Percentiles rank a stretch among this genome's conserved stretches.
These are phyloP conservation scores for Maccullochella peelii DNA, from an alignment of 2,113 vertebrate genomes.

Conservation along the genomic window DNA sequence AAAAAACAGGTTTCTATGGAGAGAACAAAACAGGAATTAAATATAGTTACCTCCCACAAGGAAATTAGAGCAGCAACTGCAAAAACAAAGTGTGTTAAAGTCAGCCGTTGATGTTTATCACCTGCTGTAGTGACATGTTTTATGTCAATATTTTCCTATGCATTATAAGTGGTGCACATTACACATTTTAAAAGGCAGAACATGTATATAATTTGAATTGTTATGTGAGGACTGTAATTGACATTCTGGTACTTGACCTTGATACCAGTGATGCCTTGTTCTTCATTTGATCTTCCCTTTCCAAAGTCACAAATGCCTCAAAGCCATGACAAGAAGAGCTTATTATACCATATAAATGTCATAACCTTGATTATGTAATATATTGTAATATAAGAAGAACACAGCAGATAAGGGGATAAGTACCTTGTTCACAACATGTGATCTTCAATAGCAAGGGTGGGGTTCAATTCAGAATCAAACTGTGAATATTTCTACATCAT, in stretches of 20 bases:
- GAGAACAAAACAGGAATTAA: conserved; percentile 68
- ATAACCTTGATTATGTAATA: conserved; percentile 74
- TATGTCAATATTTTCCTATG: conserved; percentile 9
- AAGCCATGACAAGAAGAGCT: conserved; percentile 52
- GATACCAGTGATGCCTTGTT: conserved; percentile 40
- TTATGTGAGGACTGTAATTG: conserved; percentile 27
- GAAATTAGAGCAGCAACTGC: conserved; percentile 71
- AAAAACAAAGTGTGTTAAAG: conserved; percentile 67
- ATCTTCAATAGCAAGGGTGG: conserved; percentile 17
- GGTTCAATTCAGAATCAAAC: conserved; percentile 32
- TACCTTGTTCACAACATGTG: conserved; percentile 56
- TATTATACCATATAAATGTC: conserved; percentile 62
- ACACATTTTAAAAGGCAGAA: conserved; percentile 33
- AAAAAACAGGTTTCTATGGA: conserved; percentile 67
- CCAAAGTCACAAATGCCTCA: conserved; percentile 50
- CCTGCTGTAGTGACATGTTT: conserved; percentile 12
- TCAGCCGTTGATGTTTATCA: conserved; percentile 33
- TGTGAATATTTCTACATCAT: conserved; percentile 13
- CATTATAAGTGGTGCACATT: neutral
- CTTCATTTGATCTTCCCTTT: conserved; percentile 63
- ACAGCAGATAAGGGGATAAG: conserved; percentile 49
- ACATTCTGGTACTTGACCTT: conserved; percentile 53
- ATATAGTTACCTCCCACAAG: conserved; percentile 52
- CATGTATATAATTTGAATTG: neutral
- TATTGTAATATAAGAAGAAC: conserved; percentile 65